phyloP scores from a whole-genome alignment of 2,797 vertebrate genomes.

The Scomberomorus guttatus region DNA sequence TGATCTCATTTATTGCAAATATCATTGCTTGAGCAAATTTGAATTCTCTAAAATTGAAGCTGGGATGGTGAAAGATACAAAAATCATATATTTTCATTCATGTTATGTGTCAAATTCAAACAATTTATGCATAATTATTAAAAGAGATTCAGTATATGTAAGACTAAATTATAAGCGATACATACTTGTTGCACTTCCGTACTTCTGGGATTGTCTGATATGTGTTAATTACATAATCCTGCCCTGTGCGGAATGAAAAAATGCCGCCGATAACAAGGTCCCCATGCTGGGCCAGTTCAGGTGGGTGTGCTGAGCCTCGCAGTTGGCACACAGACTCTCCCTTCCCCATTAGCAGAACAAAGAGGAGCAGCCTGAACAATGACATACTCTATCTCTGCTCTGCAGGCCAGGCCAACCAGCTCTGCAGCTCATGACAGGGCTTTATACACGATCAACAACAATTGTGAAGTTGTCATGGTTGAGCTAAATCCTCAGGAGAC shows the following conservation, averaged over 20 bases:
- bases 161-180: constrained; percentile 21
- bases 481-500: constrained; percentile 49
- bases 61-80: constrained; percentile 48
- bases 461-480: constrained; percentile 37
- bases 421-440: not conserved
- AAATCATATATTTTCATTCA: not conserved
- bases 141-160: not conserved
- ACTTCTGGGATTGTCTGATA: constrained; percentile 78
- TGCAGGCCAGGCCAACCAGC: constrained; percentile 17
- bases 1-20: constrained; percentile 87
- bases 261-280: constrained; percentile 86
- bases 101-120: not conserved
- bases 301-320: constrained; percentile 55
- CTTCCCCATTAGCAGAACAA: constrained; percentile 55
- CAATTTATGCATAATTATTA: not conserved
- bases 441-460: constrained; percentile 67
- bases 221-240: constrained; percentile 73
- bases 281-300: constrained; percentile 81
- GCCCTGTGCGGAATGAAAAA: constrained; percentile 85
- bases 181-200: constrained; percentile 83
- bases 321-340: constrained; percentile 71
- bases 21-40: constrained; percentile 85
- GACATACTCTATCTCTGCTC: constrained; percentile 64
- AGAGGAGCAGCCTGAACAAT: constrained; percentile 63
- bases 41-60: constrained; percentile 86